Evolutionary conservation across 2,888 invertebrate genomes (phyloP).

Genomic region (Apantesis nais): DNA sequence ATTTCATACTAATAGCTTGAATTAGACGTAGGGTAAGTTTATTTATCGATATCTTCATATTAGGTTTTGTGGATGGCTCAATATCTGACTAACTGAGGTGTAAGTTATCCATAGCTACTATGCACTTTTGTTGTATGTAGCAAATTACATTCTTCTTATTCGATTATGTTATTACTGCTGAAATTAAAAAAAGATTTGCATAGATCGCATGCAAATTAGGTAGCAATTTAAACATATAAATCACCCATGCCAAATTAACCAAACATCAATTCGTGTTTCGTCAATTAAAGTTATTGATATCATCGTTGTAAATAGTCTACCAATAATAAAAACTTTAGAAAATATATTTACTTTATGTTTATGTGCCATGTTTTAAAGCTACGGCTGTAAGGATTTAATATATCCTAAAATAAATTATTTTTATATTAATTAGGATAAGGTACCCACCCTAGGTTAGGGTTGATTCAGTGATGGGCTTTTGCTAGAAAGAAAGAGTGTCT

Average conservation of each 20-base stretch:
- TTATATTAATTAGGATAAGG: slow-evolving; percentile 43
- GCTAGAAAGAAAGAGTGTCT: too few species aligned
- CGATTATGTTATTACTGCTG: slow-evolving; percentile 32
- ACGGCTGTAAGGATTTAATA: slow-evolving; percentile 12
- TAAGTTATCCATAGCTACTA: slow-evolving; percentile 45
- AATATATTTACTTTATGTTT: not conserved
- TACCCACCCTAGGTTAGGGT: too few species aligned
- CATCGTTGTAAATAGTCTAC: not conserved
- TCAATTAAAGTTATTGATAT: too few species aligned
- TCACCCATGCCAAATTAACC: slow-evolving; percentile 56
- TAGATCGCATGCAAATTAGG: slow-evolving; percentile 78
- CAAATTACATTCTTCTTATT: not conserved
- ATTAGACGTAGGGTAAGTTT: slow-evolving; percentile 25
- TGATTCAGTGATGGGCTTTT: too few species aligned
- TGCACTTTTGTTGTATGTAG: slow-evolving; percentile 18
- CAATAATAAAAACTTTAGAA: slow-evolving; percentile 8
- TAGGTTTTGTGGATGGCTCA: not conserved
- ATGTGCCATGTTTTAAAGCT: slow-evolving; percentile 18
- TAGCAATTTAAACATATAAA: slow-evolving; percentile 73
- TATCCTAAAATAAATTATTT: slow-evolving; percentile 22
- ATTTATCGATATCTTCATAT: not conserved
- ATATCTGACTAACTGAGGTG: slow-evolving; percentile 29
- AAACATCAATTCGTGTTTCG: slow-evolving; percentile 62
- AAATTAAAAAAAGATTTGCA: slow-evolving; percentile 59
- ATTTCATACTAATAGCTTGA: slow-evolving; percentile 47